Evolutionary conservation across 2,113 vertebrate genomes (phyloP).

Genomic region (Zosterops hypoxanthus): DNA sequence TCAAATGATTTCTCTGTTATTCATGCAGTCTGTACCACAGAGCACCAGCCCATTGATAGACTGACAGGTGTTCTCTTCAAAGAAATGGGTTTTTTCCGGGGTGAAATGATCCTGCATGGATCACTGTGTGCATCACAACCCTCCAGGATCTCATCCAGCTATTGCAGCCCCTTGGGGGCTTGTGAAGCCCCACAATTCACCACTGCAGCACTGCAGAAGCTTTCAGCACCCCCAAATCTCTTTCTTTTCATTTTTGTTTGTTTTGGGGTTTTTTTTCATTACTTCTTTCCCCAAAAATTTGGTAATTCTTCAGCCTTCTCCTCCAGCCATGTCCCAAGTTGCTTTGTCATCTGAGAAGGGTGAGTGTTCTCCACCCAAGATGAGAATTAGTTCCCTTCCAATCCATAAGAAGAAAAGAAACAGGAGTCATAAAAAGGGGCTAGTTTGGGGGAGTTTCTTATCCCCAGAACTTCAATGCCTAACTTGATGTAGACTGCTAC

Average conservation of each 20-base stretch:
- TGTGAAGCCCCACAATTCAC: neutral
- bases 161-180: neutral
- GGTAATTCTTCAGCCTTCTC: neutral
- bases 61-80: neutral
- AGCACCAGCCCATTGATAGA: neutral
- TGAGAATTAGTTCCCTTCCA: neutral
- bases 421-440: neutral
- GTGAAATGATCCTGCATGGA: neutral
- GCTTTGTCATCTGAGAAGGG: neutral
- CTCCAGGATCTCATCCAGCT: neutral
- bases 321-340: neutral
- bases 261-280: too few relatives aligned
- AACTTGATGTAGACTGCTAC: neutral
- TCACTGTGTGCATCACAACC: neutral
- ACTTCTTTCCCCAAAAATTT: fast-evolving
- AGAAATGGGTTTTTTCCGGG: neutral
- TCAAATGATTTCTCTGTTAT: slow-evolving; percentile 34
- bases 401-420: neutral
- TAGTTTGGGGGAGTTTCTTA: neutral
- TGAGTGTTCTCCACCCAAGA: neutral
- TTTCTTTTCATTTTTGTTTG: too few relatives aligned
- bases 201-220: neutral
- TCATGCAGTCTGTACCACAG: neutral
- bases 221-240: neutral
- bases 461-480: neutral